phyloP scores from a whole-genome alignment of 1,140 invertebrate species.

The Babylonia areolata region DNA sequence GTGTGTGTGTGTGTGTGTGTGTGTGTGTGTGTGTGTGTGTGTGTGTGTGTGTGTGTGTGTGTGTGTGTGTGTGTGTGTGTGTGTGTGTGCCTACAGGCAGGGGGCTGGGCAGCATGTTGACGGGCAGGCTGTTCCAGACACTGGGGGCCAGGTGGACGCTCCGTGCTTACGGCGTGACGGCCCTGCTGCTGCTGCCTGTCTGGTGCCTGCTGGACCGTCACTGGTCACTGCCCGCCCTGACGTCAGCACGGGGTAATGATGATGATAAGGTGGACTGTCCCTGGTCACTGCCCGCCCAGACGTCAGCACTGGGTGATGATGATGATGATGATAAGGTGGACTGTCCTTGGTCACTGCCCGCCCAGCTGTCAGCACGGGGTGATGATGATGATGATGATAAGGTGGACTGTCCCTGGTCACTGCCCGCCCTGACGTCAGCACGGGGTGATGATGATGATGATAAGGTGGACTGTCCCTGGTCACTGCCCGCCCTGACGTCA shows the following conservation, averaged over 20 bases:
- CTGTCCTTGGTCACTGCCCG: too few relatives aligned
- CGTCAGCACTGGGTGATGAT: background rate
- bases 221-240: conserved; percentile 24
- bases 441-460: too few relatives aligned
- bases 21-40: background rate
- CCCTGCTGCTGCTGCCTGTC: conserved; percentile 26
- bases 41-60: conserved; percentile 11
- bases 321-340: too few relatives aligned
- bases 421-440: too few relatives aligned
- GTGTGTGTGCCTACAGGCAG: conserved; percentile 37
- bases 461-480: too few relatives aligned
- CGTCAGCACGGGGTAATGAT: background rate
- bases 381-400: too few relatives aligned
- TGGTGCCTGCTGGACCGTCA: conserved; percentile 27
- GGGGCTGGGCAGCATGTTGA: conserved; percentile 47
- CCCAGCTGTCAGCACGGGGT: too few relatives aligned
- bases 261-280: too few relatives aligned
- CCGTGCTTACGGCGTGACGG: conserved; percentile 36
- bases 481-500: too few relatives aligned
- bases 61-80: background rate
- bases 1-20: conserved; percentile 16
- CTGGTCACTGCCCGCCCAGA: too few relatives aligned
- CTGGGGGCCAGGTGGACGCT: conserved; percentile 48
- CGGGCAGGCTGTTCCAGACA: conserved; percentile 41
- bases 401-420: too few relatives aligned